Evolutionary conservation across 2,113 vertebrate genomes (phyloP), one percentile per base, ranked within the genome.

Genomic region (Indicator indicator): DNA sequence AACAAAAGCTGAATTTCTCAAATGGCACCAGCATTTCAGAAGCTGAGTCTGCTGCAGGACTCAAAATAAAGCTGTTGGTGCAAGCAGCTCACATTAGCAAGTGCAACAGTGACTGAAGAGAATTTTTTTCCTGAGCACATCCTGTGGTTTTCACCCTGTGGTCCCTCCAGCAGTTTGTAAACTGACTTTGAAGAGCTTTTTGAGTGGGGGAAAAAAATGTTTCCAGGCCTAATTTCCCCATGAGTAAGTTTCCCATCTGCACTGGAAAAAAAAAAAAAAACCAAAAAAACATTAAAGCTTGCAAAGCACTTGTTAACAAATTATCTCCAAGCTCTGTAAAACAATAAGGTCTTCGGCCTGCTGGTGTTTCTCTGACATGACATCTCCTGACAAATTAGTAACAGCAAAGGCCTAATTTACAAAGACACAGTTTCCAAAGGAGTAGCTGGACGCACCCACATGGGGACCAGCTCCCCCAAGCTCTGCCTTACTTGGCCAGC

Each of bases 121-220:
- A 88, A 91, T 62, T 21, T 55, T 63, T 42, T 58, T 91, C 67
- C 71, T 83, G 71, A 89, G 20, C 20, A 4, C n/a, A 62, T 50
- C 40, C 23, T 84, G 87, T 82, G 72, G 28, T 65, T 96, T 82
- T 75, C 63, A 94, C 50, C 65, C 42, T 82, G 87, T 65, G 83
- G 88, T 83, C 36, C 62, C 73, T 86, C 52, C 63, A 52, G 18
- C 16, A 89, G 24, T 59, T 85, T 89, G 75, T 36, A 83, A 56
- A 83, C 15, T 86, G 44, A 54, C 69, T 83, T 69, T 92, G 76
- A 84, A 86, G 58, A 68, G 58, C 40, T 95, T 88, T 55, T 95
- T 58, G 38, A 68, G 30, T 23, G 20, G n/a, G 26, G 24, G 10
- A 7, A 73, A 62, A 71, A 70, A 70, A 1, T 40, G 38, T 50